Evolutionary conservation across 2,113 vertebrate species (phyloP), one percentile per base, ranked within the genome.

Genomic region (Cephalopterus ornatus): DNA sequence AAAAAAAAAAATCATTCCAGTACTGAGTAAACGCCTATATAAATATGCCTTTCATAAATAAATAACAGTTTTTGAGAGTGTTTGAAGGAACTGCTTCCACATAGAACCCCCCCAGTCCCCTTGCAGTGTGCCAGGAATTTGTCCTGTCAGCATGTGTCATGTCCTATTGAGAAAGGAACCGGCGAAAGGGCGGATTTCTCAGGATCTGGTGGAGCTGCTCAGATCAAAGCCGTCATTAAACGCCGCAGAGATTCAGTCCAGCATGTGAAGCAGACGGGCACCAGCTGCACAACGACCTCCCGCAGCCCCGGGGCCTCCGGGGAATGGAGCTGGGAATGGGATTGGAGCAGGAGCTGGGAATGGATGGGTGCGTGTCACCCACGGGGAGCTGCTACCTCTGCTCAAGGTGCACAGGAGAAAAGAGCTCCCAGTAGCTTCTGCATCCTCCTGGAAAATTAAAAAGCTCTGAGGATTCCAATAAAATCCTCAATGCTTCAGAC

Each of bases 261-360:
- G 61, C 27, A 7, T 63, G 61, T 63, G 61, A 27, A 56, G 49
- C 72, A 37, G 68, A 8, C 3, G 3, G 46, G 66, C 84, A 55
- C 47, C 77, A 27, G 59, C 85, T 55, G 73, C 50, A 3, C 22
- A 8, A 23, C 6, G 5, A 22, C 55, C 61, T 77, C n/a, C 81
- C 3, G 37, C 39, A 22, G 58, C 81, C 26, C 1, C 0, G 2
- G 49, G 42, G 30, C 21, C 8, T 12, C 14, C 5, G 2, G 52
- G 46, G 53, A n/a, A 1, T 5, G 19, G 63, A 22, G 41, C 75
- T 28, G n/a, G 75, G 46, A 37, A 17, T 61, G 59, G 35, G 7
- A 39, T 12, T 27, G 59, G 59, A 28, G 26, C n/a, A 15, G 76
- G 26, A 50, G 44, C 44, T 66, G 87, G 77, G 87, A 59, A 24